Conservation (phyloP, 2,113 vertebrate species). For the Thomomys bottae region DNA sequence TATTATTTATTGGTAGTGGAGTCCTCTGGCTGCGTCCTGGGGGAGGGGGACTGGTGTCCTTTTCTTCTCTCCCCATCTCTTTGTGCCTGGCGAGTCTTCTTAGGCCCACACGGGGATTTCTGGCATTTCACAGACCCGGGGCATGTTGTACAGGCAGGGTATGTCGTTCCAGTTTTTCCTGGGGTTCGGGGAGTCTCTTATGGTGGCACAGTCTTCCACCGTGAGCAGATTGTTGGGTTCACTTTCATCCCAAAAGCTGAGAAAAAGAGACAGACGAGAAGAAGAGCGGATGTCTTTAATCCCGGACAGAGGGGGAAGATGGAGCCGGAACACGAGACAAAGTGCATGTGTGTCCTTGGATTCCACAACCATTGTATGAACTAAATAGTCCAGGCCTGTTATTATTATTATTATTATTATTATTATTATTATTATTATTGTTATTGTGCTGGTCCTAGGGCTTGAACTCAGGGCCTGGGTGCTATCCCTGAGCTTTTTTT, state of each 20-base stretch:
- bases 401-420: no score
- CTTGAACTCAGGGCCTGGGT: no score
- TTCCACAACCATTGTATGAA: background rate
- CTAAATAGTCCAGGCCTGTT: no score
- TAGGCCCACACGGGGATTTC: background rate
- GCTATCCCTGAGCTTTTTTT: no score
- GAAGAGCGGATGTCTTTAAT: background rate
- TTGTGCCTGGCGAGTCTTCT: background rate
- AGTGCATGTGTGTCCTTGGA: background rate
- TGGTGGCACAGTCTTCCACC: constrained; percentile 66
- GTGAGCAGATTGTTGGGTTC: constrained; percentile 72
- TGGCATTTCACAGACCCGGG: constrained; percentile 73
- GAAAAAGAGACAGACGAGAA: background rate
- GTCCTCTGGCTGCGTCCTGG: background rate
- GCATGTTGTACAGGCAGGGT: constrained; percentile 49
- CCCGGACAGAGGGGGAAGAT: background rate
- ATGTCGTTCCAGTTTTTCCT: constrained; percentile 76
- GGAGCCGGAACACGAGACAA: background rate
- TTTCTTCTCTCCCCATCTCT: no score
- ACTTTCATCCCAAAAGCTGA: constrained; percentile 76
- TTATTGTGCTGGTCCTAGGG: no score
- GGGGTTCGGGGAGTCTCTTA: constrained; percentile 71
- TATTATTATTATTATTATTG: no score
- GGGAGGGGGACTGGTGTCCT: no score
- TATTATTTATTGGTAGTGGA: constrained; percentile 33